A percentile compares a stretch with the other conserved stretches of the same genome.
Evolutionary conservation across 2,113 vertebrate species (phyloP).

Genomic region (Poeciliopsis occidentalis): DNA sequence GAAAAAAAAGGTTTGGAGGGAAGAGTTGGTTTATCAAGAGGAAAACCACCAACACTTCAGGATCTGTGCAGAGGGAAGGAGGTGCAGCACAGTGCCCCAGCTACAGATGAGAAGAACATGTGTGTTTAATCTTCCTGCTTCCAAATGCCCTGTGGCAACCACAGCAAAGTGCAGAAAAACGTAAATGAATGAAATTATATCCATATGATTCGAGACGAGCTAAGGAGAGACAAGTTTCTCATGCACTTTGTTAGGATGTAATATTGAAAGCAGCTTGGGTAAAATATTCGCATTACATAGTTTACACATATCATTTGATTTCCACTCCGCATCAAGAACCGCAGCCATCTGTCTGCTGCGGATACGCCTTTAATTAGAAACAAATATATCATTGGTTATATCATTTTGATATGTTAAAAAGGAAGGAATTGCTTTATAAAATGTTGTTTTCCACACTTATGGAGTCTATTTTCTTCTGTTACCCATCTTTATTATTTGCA

Average conservation of each 20-base stretch:
- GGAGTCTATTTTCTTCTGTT: constrained; percentile 21
- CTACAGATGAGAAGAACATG: constrained; percentile 81
- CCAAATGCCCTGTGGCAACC: constrained; percentile 86
- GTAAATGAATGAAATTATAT: constrained; percentile 88
- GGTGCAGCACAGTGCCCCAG: constrained; percentile 63
- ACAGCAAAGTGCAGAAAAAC: constrained; percentile 83
- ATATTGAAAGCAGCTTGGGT: constrained; percentile 86
- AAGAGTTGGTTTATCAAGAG: constrained; percentile 67
- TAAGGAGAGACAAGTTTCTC: constrained; percentile 84
- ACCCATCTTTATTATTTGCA: constrained; percentile 28
- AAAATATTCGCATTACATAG: constrained; percentile 86
- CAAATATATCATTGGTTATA: not conserved
- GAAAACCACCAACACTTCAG: constrained; percentile 85
- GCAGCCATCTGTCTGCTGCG: constrained; percentile 70
- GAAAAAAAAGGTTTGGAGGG: constrained; percentile 28
- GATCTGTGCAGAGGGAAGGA: constrained; percentile 76
- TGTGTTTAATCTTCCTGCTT: constrained; percentile 85
- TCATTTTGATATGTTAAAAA: constrained; percentile 28
- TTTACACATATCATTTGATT: constrained; percentile 84
- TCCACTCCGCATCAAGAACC: constrained; percentile 78
- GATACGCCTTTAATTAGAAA: constrained; percentile 65
- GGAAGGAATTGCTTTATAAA: constrained; percentile 53
- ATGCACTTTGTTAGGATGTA: constrained; percentile 83
- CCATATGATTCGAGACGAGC: constrained; percentile 87
- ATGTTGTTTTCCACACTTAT: constrained; percentile 26